Evolutionary conservation across 2,113 vertebrate genomes (phyloP).

Genomic region (Ophiodon elongatus): DNA sequence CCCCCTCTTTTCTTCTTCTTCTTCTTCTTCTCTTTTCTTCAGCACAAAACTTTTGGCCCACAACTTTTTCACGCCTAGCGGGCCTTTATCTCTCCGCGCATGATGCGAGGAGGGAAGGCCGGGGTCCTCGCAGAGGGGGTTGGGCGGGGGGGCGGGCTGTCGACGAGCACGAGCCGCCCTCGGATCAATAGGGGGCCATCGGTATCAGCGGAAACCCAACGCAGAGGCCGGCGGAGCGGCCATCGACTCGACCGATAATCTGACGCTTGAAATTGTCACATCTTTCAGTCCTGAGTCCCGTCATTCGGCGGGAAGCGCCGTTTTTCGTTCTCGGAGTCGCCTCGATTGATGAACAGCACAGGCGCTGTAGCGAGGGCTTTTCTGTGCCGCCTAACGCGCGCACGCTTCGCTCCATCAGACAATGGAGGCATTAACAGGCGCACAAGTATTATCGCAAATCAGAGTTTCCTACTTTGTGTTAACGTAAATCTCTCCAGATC

Average conservation of each 20-base stretch:
- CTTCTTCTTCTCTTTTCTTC: constrained; percentile 79
- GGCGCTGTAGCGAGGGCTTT: background rate
- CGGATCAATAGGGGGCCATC: constrained; percentile 79
- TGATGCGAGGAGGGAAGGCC: constrained; percentile 70
- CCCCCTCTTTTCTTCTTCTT: constrained; percentile 77
- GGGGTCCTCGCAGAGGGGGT: constrained; percentile 55
- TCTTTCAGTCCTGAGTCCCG: constrained; percentile 48
- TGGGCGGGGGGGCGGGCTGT: constrained; percentile 29
- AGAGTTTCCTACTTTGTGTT: constrained; percentile 50
- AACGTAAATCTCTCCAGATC: constrained; percentile 61
- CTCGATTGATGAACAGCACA: constrained; percentile 15
- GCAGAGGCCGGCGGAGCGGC: constrained; percentile 49
- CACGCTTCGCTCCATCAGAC: constrained; percentile 39
- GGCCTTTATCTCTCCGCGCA: constrained; percentile 82
- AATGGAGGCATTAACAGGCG: constrained; percentile 33
- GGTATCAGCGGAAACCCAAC: constrained; percentile 71
- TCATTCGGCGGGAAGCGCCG: background rate
- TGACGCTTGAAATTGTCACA: constrained; percentile 48
- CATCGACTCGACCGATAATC: constrained; percentile 45
- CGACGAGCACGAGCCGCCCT: constrained; percentile 59
- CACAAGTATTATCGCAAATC: constrained; percentile 38
- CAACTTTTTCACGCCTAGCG: constrained; percentile 83
- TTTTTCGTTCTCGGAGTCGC: constrained; percentile 26
- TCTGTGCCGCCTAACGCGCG: background rate
- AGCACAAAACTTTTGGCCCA: constrained; percentile 83